Percentiles rank a stretch among this genome's conserved stretches.
Evolutionary conservation across 1,140 invertebrate species (phyloP).

Genomic region (Zelostemma sp.): DNA sequence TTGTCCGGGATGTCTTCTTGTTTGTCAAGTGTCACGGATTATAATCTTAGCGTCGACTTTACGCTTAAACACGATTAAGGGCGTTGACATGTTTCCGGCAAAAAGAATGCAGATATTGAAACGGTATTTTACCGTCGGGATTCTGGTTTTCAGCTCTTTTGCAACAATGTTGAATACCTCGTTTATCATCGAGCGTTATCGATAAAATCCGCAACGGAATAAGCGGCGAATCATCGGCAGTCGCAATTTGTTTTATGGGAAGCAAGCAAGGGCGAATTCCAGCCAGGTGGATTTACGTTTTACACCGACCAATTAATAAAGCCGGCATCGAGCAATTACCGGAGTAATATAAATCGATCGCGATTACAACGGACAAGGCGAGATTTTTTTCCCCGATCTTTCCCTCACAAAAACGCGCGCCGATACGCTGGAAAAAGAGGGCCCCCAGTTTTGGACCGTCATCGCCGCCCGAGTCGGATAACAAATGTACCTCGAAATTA

Average conservation of each 20-base stretch:
- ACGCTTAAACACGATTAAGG: no score
- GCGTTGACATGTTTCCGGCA: no score
- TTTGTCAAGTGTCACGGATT: no score
- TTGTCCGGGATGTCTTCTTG: no score
- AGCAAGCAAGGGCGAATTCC: conserved; percentile 8
- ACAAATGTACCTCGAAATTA: not conserved
- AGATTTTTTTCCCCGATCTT: not conserved
- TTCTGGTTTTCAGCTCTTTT: no score
- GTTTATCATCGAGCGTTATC: not conserved
- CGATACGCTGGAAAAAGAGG: conserved; percentile 10
- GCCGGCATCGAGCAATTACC: conserved; percentile 5
- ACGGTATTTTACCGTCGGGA: no score
- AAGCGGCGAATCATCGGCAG: conserved; percentile 14
- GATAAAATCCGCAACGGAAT: not conserved
- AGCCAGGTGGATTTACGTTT: conserved; percentile 22
- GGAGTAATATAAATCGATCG: conserved; percentile 42
- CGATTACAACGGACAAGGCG: conserved; percentile 11
- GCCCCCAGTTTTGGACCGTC: conserved; percentile 12
- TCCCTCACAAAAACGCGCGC: conserved; percentile 4
- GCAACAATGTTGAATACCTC: not conserved
- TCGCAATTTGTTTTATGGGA: conserved; percentile 23
- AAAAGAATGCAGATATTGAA: no score
- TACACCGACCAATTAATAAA: conserved; percentile 35
- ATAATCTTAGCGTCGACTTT: no score
- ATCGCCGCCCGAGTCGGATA: not conserved